Percentiles rank a stretch among this genome's conserved stretches.
These are phyloP conservation scores for Characodon lateralis DNA, from an alignment of 2,797 vertebrate genomes.

Conservation along the genomic window DNA sequence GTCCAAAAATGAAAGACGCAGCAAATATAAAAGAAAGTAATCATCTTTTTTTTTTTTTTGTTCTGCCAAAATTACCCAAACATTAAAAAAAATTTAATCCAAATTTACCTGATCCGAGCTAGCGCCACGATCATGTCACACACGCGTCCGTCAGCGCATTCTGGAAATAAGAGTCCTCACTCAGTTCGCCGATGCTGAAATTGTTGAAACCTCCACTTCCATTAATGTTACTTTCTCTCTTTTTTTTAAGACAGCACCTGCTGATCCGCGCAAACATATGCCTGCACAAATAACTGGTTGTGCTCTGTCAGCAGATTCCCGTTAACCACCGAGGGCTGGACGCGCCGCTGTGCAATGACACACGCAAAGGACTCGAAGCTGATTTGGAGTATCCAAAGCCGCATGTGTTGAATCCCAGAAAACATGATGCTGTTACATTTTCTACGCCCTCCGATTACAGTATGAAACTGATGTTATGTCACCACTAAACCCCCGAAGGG, in stretches of 20 bases:
- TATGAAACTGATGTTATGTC: neutral
- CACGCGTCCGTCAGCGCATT: conserved; percentile 47
- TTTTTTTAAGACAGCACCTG: conserved; percentile 50
- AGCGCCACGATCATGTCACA: conserved; percentile 47
- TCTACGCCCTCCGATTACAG: conserved; percentile 4
- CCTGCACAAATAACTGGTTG: conserved; percentile 59
- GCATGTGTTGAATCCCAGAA: conserved; percentile 28
- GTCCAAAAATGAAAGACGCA: conserved; percentile 8
- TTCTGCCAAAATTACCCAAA: conserved; percentile 7
- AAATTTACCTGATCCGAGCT: conserved; percentile 73
- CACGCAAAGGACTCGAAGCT: conserved; percentile 57
- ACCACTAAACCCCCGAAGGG: conserved; percentile 7
- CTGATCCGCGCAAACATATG: conserved; percentile 52
- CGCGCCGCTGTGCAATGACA: conserved; percentile 75
- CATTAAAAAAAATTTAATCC: conserved; percentile 5
- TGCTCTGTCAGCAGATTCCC: conserved; percentile 73
- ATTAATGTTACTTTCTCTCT: conserved; percentile 28
- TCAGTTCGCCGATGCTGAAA: conserved; percentile 28
- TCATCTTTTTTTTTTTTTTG: neutral
- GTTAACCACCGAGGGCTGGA: conserved; percentile 47
- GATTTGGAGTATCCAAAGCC: conserved; percentile 65
- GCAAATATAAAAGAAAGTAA: neutral
- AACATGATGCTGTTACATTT: conserved; percentile 14
- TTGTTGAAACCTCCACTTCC: conserved; percentile 31
- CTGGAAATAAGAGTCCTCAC: conserved; percentile 45